A percentile compares a stretch with the other conserved stretches of the same genome.
Evolutionary conservation across 2,113 vertebrate genomes (phyloP).

Genomic region (Vulpes ferrilata): DNA sequence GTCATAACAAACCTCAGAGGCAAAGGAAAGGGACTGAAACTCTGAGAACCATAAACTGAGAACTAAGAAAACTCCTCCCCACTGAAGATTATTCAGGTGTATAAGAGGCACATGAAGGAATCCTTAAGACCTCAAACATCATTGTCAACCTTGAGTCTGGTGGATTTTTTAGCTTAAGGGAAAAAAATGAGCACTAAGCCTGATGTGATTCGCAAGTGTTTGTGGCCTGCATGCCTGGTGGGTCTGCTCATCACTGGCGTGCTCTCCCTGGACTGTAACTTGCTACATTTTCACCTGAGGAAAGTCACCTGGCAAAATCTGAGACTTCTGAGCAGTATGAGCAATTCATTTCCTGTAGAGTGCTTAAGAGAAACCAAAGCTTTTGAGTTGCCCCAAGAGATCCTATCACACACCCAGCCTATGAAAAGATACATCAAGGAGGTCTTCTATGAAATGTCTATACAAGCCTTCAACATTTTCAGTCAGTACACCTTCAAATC

Average conservation of each 20-base stretch:
- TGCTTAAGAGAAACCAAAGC: constrained; percentile 70
- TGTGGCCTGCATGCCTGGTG: constrained; percentile 60
- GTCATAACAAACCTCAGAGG: constrained; percentile 64
- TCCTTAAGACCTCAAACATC: constrained; percentile 47
- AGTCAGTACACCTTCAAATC: constrained; percentile 35
- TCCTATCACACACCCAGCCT: not conserved
- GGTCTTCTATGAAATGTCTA: constrained; percentile 67
- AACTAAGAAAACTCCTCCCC: constrained; percentile 69
- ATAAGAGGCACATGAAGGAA: constrained; percentile 39
- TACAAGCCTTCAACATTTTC: constrained; percentile 79
- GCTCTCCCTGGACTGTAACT: constrained; percentile 53
- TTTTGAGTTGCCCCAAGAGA: constrained; percentile 81
- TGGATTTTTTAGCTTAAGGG: not conserved
- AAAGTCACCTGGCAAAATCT: constrained; percentile 53
- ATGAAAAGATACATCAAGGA: constrained; percentile 4
- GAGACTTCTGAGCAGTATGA: constrained; percentile 61
- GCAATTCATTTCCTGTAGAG: constrained; percentile 65
- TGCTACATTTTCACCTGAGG: constrained; percentile 51
- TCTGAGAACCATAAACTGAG: constrained; percentile 49
- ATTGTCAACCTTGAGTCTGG: not conserved
- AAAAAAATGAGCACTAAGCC: constrained; percentile 5
- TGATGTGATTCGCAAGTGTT: constrained; percentile 3
- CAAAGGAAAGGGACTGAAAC: constrained; percentile 26
- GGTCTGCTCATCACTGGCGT: constrained; percentile 35
- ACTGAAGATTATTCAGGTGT: constrained; percentile 72